Conservation (phyloP, 2,113 vertebrate species). For the Chloroceryle aenea region DNA sequence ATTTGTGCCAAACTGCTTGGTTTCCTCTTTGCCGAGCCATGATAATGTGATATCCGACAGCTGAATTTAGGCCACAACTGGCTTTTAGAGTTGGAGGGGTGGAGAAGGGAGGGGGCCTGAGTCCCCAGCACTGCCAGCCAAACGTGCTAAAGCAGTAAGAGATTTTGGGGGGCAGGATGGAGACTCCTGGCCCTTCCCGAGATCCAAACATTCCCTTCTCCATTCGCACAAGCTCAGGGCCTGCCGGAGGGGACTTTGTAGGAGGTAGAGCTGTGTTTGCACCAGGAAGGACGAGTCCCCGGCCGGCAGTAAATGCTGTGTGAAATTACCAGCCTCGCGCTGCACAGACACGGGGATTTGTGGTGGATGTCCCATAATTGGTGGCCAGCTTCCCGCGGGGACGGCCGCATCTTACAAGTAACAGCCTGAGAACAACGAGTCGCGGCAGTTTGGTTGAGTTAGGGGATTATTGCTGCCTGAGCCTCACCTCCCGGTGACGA, state of each 20-base stretch:
- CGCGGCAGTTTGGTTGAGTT: background rate
- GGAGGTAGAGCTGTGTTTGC: background rate
- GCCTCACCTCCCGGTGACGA: background rate
- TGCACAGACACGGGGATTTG: background rate
- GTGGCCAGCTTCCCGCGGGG: background rate
- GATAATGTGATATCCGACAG: slow-evolving; percentile 59
- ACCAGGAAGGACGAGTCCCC: background rate
- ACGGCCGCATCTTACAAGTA: background rate
- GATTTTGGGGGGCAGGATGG: background rate
- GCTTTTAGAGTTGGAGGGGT: slow-evolving; percentile 25
- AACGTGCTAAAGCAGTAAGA: background rate
- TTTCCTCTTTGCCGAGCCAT: slow-evolving; percentile 64
- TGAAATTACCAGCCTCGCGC: background rate
- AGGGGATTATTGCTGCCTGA: background rate
- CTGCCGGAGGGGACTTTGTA: background rate
- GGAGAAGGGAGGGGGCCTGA: background rate
- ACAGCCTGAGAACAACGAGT: background rate
- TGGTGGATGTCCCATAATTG: background rate
- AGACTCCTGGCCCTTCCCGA: background rate
- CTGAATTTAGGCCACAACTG: slow-evolving; percentile 58
- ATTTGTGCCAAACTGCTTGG: slow-evolving; percentile 68
- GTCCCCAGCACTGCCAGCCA: background rate
- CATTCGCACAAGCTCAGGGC: background rate
- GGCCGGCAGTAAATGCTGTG: background rate
- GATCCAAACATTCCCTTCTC: background rate